These are phyloP conservation scores for Dasysyrphus albostriatus DNA, from an alignment of 2,888 invertebrate species.

Conservation along the genomic window DNA sequence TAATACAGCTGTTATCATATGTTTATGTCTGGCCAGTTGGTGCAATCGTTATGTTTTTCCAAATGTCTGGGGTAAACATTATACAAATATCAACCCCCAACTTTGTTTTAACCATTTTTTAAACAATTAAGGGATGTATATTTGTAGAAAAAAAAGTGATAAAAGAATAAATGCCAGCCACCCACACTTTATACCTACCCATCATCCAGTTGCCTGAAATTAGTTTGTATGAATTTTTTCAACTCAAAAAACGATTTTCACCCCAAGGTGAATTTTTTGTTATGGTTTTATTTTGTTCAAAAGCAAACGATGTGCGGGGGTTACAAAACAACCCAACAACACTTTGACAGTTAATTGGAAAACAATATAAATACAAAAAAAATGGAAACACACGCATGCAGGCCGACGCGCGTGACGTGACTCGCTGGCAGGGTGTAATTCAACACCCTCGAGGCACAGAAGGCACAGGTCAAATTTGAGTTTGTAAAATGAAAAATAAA, in stretches of 20 bases:
- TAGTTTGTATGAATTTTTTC: slow-evolving; percentile 63
- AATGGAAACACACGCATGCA: slow-evolving; percentile 42
- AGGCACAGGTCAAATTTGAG: slow-evolving; percentile 61
- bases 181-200: slow-evolving; percentile 23
- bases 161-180: slow-evolving; percentile 44
- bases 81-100: slow-evolving; percentile 22
- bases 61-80: slow-evolving; percentile 32
- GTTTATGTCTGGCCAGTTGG: slow-evolving; percentile 38
- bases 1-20: background rate
- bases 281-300: background rate
- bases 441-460: slow-evolving; percentile 43
- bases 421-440: slow-evolving; percentile 30
- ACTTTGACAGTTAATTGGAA: slow-evolving; percentile 72
- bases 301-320: slow-evolving; percentile 10
- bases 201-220: slow-evolving; percentile 41
- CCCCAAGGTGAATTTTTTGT: slow-evolving; percentile 31
- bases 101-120: slow-evolving; percentile 14
- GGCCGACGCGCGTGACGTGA: background rate
- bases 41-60: background rate
- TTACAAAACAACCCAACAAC: slow-evolving; percentile 55
- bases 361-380: slow-evolving; percentile 68
- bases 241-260: slow-evolving; percentile 29
- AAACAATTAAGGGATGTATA: slow-evolving; percentile 53
- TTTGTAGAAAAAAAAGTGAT: slow-evolving; percentile 49
- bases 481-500: slow-evolving; percentile 20